Evolutionary conservation across 2,888 invertebrate genomes (phyloP).

Genomic region (Rotaria macrura): DNA sequence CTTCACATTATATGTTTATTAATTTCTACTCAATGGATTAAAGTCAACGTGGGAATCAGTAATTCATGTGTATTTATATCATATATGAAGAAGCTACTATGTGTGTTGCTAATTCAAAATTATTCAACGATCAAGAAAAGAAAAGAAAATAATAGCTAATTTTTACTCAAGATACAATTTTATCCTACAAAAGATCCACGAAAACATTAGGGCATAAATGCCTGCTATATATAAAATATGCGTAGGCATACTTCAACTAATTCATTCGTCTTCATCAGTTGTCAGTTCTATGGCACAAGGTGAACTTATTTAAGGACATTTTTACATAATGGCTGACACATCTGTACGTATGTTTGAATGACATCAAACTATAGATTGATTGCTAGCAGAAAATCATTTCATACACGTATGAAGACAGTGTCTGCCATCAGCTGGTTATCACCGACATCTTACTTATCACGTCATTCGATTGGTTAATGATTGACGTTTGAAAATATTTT

Average conservation of each 20-base stretch:
- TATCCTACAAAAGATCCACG: neutral
- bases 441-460: neutral
- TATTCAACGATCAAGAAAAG: neutral
- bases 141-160: neutral
- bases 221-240: too few relatives aligned
- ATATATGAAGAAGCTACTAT: neutral
- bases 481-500: neutral
- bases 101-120: neutral
- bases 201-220: neutral
- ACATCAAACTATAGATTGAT: neutral
- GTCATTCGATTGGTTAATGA: neutral
- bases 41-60: slow-evolving; percentile 2
- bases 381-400: too few relatives aligned
- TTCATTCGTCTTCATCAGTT: neutral
- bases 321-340: neutral
- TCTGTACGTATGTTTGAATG: neutral
- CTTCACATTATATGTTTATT: too few relatives aligned
- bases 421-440: neutral
- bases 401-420: too few relatives aligned
- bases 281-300: neutral
- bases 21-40: neutral
- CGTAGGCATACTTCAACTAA: neutral
- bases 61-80: neutral
- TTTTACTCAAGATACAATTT: neutral
- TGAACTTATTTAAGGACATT: neutral